Conservation (phyloP, 2,797 vertebrate genomes). For the Nothura maculosa region DNA sequence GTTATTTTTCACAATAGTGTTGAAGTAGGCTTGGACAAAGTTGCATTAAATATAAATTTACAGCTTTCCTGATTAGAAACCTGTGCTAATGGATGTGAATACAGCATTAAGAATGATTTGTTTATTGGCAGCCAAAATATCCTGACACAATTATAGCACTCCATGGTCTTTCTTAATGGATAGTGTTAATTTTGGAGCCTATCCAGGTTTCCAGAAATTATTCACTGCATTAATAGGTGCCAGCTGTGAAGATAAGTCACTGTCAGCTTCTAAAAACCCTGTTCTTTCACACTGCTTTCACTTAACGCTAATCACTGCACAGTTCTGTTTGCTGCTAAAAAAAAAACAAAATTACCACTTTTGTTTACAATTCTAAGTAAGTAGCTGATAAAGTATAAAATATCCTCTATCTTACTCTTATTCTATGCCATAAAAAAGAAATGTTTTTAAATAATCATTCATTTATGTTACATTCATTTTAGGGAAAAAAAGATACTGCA, state of each 20-base stretch:
- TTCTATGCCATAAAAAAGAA: background rate
- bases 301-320: background rate
- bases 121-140: constrained; percentile 34
- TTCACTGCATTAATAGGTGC: constrained; percentile 50
- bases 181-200: constrained; percentile 51
- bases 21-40: background rate
- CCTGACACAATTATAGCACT: constrained; percentile 40
- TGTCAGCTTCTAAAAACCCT: constrained; percentile 46
- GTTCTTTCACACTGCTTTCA: constrained; percentile 27
- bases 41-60: background rate
- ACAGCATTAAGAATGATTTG: background rate
- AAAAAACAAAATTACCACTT: constrained; percentile 5
- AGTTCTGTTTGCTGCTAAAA: background rate
- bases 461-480: background rate
- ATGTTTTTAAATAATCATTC: background rate
- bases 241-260: constrained; percentile 60
- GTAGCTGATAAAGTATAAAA: constrained; percentile 15
- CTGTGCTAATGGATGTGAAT: background rate
- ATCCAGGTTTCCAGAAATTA: constrained; percentile 52
- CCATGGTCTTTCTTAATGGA: constrained; percentile 36
- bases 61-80: constrained; percentile 28
- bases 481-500: rapidly evolving
- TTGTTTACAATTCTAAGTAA: constrained; percentile 14
- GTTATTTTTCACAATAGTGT: background rate
- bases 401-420: background rate